Base-by-base conservation (phyloP, 2,797 vertebrate species). In the Carcharodon carcharias region DNA sequence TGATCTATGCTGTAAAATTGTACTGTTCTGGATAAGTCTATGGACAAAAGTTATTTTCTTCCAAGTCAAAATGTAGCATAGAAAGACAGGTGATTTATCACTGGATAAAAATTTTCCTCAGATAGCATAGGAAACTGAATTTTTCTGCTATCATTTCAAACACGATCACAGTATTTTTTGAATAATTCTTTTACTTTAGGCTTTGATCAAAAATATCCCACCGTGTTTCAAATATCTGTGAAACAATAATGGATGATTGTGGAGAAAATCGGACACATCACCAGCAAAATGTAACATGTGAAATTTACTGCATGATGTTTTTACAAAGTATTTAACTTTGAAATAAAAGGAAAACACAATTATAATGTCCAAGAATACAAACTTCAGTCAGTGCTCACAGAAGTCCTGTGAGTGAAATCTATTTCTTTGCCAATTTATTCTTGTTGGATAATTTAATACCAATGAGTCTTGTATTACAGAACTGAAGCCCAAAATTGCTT, bases 341-440 rank as follows among this genome's bases (percentile, higher is more conserved):
- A 93, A 93, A 65, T 93, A 93, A 65, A 35, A 92, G 35, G 12
- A 92, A 92, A 93, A 65, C 61, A 93, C n/a, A 67, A 65, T 93
- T 67, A 65, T 40, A 65, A 3, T 21, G n/a, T 65, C 21, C 21
- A 45, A 8, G 18, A 40, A 93, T 93, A 45, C 91, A 65, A 26
- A 93, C 65, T 67, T 67, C 67, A 93, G 8, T 93, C 63, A 93
- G 14, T 93, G 21, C 9, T 67, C 63, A 45, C 91, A 67, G n/a
- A 67, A 93, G 40, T 31, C 61, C 65, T 65, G n/a, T 93, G 91
- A n/a, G 61, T n/a, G 21, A 93, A 93, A 67, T 93, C 91, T 91
- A 65, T 40, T n/a, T 93, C 61, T 93, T 65, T n/a, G 35, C n/a
- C 91, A 12, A 93, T 45, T 93, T 45, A 67, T 93, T 67, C 61